These are phyloP conservation scores for Loripinus fragilis DNA, from an alignment of 2,888 invertebrate species.

Conservation along the genomic window DNA sequence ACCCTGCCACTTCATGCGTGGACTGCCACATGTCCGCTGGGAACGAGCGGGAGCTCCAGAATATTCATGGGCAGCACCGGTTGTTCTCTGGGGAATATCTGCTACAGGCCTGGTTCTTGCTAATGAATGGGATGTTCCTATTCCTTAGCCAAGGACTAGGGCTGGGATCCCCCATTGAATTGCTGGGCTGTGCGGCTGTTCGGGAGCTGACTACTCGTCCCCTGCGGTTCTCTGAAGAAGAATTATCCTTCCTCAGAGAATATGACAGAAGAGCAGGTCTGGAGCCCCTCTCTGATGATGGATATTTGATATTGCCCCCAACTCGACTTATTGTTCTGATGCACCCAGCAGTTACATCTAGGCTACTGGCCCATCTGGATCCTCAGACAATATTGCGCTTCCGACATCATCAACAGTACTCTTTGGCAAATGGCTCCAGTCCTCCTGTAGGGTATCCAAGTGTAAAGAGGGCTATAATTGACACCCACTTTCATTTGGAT, in stretches of 20 bases:
- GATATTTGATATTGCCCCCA: neutral
- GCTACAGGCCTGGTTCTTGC: neutral
- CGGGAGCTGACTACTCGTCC: no score
- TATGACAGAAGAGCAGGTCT: neutral
- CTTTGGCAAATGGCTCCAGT: no score
- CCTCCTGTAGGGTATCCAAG: no score
- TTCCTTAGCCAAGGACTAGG: neutral
- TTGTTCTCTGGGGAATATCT: neutral
- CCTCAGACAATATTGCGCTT: neutral
- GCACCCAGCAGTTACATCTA: neutral
- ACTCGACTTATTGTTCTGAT: neutral
- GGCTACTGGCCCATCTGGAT: neutral
- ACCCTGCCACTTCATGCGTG: no score
- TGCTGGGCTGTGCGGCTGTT: neutral
- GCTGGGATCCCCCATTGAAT: neutral
- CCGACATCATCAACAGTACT: no score
- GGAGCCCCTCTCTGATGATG: no score
- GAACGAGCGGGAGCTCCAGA: neutral
- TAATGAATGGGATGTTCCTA: neutral
- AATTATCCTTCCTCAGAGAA: neutral
- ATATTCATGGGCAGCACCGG: neutral
- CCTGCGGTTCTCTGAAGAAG: no score
- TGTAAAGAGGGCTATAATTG: no score
- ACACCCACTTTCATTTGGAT: no score
- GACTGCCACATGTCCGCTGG: neutral